phyloP scores from a whole-genome alignment of 2,888 invertebrate genomes.

The Stenodema calcarata region DNA sequence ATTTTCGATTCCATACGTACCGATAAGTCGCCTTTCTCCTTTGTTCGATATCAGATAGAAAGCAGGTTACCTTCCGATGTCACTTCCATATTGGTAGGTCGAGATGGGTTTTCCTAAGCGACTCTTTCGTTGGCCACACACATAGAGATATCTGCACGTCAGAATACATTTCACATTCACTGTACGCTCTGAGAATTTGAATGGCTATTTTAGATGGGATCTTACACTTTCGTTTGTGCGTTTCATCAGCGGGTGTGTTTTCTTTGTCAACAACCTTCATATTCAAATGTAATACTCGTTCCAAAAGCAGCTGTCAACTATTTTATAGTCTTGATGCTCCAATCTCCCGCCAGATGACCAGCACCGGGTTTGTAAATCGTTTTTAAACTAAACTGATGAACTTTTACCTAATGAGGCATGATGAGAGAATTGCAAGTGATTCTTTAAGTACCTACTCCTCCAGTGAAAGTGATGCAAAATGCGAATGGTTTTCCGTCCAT shows the following conservation, averaged over 20 bases:
- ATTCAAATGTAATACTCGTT: too few species aligned
- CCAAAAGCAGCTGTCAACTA: too few species aligned
- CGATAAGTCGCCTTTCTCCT: not conserved
- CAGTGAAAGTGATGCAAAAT: not conserved
- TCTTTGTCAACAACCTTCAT: too few species aligned
- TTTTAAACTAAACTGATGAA: too few species aligned
- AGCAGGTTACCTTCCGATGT: not conserved
- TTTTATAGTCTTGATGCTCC: too few species aligned
- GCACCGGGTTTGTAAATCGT: too few species aligned
- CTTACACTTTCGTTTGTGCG: not conserved
- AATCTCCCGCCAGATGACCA: too few species aligned
- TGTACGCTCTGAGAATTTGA: not conserved
- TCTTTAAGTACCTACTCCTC: not conserved
- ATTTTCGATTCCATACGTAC: not conserved
- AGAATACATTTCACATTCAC: not conserved
- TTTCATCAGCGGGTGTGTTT: not conserved
- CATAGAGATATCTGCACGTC: not conserved
- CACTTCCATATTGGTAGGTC: not conserved
- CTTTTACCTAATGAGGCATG: not conserved
- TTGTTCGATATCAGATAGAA: constrained; percentile 20
- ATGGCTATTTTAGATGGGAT: not conserved
- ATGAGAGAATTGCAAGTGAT: too few species aligned
- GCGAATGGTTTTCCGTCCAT: not conserved
- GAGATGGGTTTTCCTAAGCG: not conserved
- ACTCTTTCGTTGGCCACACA: not conserved